Conservation (phyloP, 2,113 vertebrate species). For the Colinus virginianus region DNA sequence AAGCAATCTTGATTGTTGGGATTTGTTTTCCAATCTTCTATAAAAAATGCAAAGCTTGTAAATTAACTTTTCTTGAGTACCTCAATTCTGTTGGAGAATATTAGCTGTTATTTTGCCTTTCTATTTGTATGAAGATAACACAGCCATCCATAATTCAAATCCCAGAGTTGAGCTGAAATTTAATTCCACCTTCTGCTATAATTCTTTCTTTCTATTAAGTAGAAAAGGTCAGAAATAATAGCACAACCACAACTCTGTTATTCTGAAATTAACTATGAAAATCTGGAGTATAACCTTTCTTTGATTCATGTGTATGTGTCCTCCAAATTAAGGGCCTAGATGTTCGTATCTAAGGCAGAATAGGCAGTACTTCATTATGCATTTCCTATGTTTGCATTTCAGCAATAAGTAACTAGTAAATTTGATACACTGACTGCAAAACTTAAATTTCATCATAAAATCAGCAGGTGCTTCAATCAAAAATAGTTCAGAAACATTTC, state of each 20-base stretch:
- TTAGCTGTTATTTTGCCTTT: slow-evolving; percentile 31
- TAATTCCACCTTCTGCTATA: neutral
- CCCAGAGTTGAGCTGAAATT: neutral
- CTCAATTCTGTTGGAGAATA: neutral
- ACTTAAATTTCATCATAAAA: neutral
- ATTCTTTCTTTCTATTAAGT: slow-evolving; percentile 16
- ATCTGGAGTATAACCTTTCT: neutral
- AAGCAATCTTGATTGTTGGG: neutral
- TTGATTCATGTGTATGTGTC: neutral
- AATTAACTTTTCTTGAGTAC: slow-evolving; percentile 11
- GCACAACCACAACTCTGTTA: neutral
- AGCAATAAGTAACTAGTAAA: neutral
- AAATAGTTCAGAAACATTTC: neutral
- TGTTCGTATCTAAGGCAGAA: slow-evolving; percentile 37
- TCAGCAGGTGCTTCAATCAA: neutral
- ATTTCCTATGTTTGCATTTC: neutral
- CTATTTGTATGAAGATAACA: neutral
- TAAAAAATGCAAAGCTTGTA: slow-evolving; percentile 32
- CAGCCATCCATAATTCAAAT: slow-evolving; percentile 31
- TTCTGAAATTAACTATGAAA: slow-evolving; percentile 20
- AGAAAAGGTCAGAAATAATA: slow-evolving; percentile 26
- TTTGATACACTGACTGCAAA: neutral
- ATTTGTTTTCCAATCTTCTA: slow-evolving; percentile 34
- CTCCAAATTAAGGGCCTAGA: slow-evolving; percentile 10
- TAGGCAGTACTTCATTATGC: neutral